phyloP scores from a whole-genome alignment of 1,140 invertebrate species.

The Bombus confusus region DNA sequence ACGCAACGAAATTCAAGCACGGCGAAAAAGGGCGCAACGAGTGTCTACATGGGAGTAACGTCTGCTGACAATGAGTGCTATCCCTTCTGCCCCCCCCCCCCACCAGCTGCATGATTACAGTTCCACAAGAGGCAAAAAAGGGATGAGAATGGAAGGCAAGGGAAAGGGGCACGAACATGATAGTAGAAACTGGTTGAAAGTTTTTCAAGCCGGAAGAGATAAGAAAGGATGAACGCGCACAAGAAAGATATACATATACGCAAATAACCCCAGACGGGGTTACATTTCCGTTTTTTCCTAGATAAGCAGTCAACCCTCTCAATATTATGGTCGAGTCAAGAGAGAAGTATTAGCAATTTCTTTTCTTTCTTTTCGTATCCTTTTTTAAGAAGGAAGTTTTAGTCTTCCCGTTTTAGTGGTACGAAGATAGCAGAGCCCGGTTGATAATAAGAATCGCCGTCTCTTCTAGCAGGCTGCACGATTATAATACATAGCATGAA shows the following conservation, averaged over 20 bases:
- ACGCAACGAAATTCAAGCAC: slow-evolving; percentile 34
- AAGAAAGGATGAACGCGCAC: slow-evolving; percentile 14
- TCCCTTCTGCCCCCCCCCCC: slow-evolving; percentile 39
- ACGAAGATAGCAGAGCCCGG: not conserved
- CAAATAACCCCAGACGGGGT: not conserved
- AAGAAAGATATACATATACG: not conserved
- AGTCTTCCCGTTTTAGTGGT: not conserved
- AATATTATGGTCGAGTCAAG: not conserved
- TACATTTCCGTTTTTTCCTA: slow-evolving; percentile 5
- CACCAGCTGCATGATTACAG: slow-evolving; percentile 46
- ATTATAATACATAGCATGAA: not conserved
- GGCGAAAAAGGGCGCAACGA: slow-evolving; percentile 51
- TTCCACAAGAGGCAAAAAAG: slow-evolving; percentile 23
- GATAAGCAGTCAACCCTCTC: slow-evolving; percentile 40
- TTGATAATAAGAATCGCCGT: slow-evolving; percentile 30
- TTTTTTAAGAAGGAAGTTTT: not conserved
- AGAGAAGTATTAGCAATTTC: not conserved
- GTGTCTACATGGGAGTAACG: slow-evolving; percentile 46
- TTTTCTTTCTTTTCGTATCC: not conserved
- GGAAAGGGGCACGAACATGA: slow-evolving; percentile 7
- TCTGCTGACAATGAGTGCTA: slow-evolving; percentile 57
- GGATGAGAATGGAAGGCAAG: not conserved
- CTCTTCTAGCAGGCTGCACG: slow-evolving; percentile 12
- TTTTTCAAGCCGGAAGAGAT: slow-evolving; percentile 26
- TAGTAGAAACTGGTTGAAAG: slow-evolving; percentile 38